Base-by-base conservation (phyloP, 2,113 vertebrate genomes). In the Platysteira castanea region DNA sequence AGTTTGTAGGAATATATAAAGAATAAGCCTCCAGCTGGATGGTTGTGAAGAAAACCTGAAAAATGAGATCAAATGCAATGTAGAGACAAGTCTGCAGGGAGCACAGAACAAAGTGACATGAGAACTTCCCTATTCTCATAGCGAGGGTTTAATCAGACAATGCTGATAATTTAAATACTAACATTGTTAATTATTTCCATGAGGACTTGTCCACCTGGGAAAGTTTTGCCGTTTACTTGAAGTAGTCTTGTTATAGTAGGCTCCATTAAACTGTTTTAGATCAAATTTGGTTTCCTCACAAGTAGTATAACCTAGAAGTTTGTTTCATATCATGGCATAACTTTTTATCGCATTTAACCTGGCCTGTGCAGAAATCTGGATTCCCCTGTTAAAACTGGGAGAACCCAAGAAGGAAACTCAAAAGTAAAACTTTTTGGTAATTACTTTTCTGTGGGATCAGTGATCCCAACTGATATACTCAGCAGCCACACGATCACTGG, bases 151-250 rank as follows among this genome's bases (percentile, higher is more conserved):
- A 97, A 97, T 97, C 96, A 95, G 96, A 89, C 91, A 96, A 91
- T 0, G 41, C 18, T 3, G 76, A 97, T 96, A 95, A 97, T 95
- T 97, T 97, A 97, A 97, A 97, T 97, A 96, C 91, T 94, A 97
- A 93, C 89, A 92, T 46, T 92, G 86, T 95, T 96, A 97, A 97
- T 95, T 95, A 97, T 97, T 96, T 97, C 96, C 93, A 89, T 17
- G 42, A 92, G 94, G 95, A 95, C 33, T 87, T 92, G 73, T 82
- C 69, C 93, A 92, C 86, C n/a, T 95, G 96, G 96, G 95, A 95
- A 84, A 91, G 89, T 82, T 84, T 81, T 84, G 69, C 52, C 46
- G 5, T 94, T 95, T 89, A 84, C 76, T 97, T 75, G 68, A 87
- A 81, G 73, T 44, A 93, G 39, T 63, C 88, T 56, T 64, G 79